Evolutionary conservation across 1,140 invertebrate species (phyloP).

Genomic region (Zaprionus vittiger): DNA sequence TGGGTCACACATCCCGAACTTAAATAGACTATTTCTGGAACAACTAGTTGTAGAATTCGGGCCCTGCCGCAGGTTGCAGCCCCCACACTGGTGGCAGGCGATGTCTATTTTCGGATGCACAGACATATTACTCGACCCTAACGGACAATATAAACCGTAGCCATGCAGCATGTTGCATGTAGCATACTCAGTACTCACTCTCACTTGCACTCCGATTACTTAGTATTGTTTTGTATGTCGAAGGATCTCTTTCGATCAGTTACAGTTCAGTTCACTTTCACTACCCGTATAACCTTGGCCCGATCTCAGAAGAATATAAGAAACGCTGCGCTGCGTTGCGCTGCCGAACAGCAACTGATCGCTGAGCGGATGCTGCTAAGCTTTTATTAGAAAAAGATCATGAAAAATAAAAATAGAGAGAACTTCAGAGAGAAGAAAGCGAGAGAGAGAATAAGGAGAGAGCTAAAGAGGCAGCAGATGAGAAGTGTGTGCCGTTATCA

Average conservation of each 20-base stretch:
- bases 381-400: conserved; percentile 61
- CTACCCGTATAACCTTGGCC: conserved; percentile 29
- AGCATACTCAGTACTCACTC: conserved; percentile 9
- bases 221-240: neutral
- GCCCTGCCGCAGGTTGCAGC: conserved; percentile 24
- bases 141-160: neutral
- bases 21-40: conserved; percentile 68
- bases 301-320: conserved; percentile 2
- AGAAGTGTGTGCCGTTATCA: neutral
- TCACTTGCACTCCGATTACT: conserved; percentile 29
- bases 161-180: neutral
- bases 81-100: conserved; percentile 21
- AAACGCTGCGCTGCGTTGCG: conserved; percentile 58
- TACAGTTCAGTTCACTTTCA: conserved; percentile 32
- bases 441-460: conserved; percentile 1
- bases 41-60: conserved; percentile 43
- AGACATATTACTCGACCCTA: neutral
- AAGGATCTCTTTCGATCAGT: conserved; percentile 12
- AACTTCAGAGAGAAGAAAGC: conserved; percentile 2
- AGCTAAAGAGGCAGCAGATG: neutral
- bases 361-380: conserved; percentile 37
- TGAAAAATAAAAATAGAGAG: conserved; percentile 1
- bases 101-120: conserved; percentile 46
- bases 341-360: conserved; percentile 68
- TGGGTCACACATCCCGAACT: conserved; percentile 58